Conservation (phyloP, 2,113 vertebrate species). For the Rattus norvegicus region DNA sequence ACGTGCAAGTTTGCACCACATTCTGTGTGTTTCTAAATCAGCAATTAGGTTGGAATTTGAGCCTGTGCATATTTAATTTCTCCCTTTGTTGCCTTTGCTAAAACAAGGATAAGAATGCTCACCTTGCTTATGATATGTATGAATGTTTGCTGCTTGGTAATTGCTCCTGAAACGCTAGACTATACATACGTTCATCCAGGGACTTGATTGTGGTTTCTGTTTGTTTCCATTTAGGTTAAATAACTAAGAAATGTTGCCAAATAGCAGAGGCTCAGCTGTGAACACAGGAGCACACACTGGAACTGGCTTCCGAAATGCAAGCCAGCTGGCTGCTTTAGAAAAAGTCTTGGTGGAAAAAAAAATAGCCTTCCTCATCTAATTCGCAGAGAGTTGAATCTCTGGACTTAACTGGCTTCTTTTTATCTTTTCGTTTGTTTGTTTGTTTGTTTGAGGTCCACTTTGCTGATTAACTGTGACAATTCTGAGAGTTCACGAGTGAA, state of each 20-base stretch:
- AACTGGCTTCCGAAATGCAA: slow-evolving; percentile 58
- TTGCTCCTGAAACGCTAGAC: not conserved
- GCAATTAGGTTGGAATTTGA: not conserved
- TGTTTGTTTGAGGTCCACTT: slow-evolving; percentile 22
- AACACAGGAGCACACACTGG: slow-evolving; percentile 50
- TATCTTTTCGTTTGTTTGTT: not conserved
- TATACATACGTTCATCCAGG: not conserved
- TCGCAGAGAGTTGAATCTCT: slow-evolving; percentile 44
- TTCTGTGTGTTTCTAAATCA: not conserved
- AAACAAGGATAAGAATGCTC: slow-evolving; percentile 15
- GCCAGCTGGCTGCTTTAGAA: slow-evolving; percentile 67
- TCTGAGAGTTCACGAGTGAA: not conserved
- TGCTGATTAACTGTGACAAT: slow-evolving; percentile 12
- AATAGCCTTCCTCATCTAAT: slow-evolving; percentile 59
- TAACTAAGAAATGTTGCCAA: slow-evolving; percentile 64
- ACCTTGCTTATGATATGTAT: not conserved
- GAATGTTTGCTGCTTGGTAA: slow-evolving; percentile 10
- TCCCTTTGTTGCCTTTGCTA: not conserved
- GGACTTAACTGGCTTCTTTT: slow-evolving; percentile 4
- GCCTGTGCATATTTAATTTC: not conserved
- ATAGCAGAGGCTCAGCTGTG: slow-evolving; percentile 32
- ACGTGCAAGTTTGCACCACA: not conserved
- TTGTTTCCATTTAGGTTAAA: slow-evolving; percentile 66
- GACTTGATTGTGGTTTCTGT: slow-evolving; percentile 41
- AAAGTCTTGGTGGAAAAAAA: not conserved